Base-by-base conservation (phyloP, 2,888 invertebrate species). In the Suillia variegata region DNA sequence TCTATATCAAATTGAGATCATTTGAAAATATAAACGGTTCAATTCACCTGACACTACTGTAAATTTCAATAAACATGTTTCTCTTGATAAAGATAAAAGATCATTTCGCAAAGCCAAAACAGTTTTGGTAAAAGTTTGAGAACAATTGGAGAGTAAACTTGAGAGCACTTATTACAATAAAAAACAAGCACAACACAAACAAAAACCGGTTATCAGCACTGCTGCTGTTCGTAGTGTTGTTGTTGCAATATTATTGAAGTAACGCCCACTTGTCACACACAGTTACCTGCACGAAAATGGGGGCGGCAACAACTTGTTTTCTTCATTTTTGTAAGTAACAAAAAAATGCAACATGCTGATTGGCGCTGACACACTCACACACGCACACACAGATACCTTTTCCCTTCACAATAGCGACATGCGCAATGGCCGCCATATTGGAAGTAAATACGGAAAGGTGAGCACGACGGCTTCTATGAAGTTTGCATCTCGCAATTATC, bases 381-480 rank as follows among this genome's bases (percentile, higher is more conserved):
- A 31, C 51, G 21, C 26, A 52, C 33, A 33, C 52, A 34, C 51
- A 51, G 17, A 51, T 33, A 15, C 31, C 26, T 3, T n/a, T n/a
- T n/a, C n/a, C n/a, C 15, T 6, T n/a, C 52, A 26, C 15, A 54
- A 52, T 53, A 33, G 15, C 60, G 69, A 64, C 78, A 71, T 77
- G 77, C 77, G 77, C 77, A 78, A 69, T 77, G 73, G 70, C 62
- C 77, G 77, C 79, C 77, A 76, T 77, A 71, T 74, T 69, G 65
- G 62, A 70, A 68, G 56, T 56, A 24, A 62, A 45, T 52, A 51
- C 38, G 58, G 63, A 58, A 58, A 22, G 38, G 6, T 38, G 10
- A 10, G 15, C 38, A 10, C 38, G 26, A 10, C 10, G 26, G 26
- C 26, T 26, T 5, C 10, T 5, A 6, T 26, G 26, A 26, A 26